phyloP scores from a whole-genome alignment of 2,113 vertebrate species.

The Catharus fuscescens region DNA sequence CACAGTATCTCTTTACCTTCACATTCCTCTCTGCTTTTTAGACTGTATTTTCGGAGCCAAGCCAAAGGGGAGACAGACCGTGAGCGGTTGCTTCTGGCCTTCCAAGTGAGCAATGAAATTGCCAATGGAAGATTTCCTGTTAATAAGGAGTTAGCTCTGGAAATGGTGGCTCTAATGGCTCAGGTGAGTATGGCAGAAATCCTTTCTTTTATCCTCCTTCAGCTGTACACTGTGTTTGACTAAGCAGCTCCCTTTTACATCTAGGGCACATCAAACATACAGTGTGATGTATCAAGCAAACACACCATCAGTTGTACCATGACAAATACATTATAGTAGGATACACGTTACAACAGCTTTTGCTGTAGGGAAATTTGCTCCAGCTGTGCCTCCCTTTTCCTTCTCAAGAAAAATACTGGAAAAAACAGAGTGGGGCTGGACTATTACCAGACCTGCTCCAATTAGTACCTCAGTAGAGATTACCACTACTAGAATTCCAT shows the following conservation, averaged over 20 bases:
- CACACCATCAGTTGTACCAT: too few relatives aligned
- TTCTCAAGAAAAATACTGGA: not conserved
- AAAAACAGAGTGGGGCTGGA: not conserved
- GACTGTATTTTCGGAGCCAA: conserved; percentile 84
- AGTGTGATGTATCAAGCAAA: not conserved
- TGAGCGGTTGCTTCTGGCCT: conserved; percentile 87
- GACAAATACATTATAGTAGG: not conserved
- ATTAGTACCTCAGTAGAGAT: not conserved
- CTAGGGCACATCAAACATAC: not conserved
- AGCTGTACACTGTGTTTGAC: not conserved
- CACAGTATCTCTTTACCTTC: not conserved
- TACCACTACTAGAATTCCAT: not conserved
- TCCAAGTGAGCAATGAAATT: conserved; percentile 87
- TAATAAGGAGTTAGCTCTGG: conserved; percentile 88
- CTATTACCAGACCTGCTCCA: not conserved
- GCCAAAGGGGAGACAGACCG: conserved; percentile 87
- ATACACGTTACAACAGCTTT: not conserved
- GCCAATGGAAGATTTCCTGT: conserved; percentile 86
- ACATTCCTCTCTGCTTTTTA: conserved; percentile 32
- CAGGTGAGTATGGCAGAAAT: conserved; percentile 74
- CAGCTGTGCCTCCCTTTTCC: not conserved
- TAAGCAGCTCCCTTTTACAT: not conserved
- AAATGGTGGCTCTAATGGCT: conserved; percentile 88
- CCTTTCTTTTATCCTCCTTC: not conserved
- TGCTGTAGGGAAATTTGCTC: not conserved